Base-by-base conservation (phyloP, 1,140 invertebrate species). In the Drosophila erecta region DNA sequence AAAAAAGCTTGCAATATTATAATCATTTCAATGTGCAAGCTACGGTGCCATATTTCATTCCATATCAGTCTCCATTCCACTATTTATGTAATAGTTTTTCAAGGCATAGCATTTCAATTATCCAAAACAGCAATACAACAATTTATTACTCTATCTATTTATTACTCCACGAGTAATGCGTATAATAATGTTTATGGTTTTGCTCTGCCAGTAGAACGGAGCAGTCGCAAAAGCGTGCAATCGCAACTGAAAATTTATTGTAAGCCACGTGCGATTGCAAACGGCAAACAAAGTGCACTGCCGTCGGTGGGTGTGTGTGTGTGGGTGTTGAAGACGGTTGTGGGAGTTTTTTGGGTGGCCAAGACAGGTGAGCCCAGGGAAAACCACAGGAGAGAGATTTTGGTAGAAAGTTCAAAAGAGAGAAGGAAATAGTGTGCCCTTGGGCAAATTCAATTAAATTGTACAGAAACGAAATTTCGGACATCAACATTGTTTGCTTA, bases 201-300 rank as follows among this genome's bases (percentile, higher is more conserved):
- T 20, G 1, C 40, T 47, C 47, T 56, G 79, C 56, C 47, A 61
- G 62, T 57, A 15, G 17, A 43, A 67, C 51, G 35, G 20, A 57
- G 46, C 24, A 60, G 49, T 20, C n/a, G 17, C 15, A 72, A 59
- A 59, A 62, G 62, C 57, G 56, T 30, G 44, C 37, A 76, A 75
- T 53, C 60, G 71, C 58, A 83, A 81, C 79, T 75, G 74, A 58
- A 81, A 78, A 83, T 78, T 81, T 81, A 78, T 81, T 81, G 74
- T 81, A 73, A 78, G 50, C 79, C 79, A 83, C 69, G 81, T 83
- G 58, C 74, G 69, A 81, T 78, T 65, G 58, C 69, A 83, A 81
- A 70, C 44, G 74, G 69, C 81, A 78, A 81, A 79, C 79, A 81
- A 81, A 78, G 58, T 74, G 57, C 61, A 72, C 24, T 37, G 47